These are phyloP conservation scores for Parapristionchus giblindavisi DNA, from an alignment of 2,888 invertebrate genomes.

Conservation along the genomic window DNA sequence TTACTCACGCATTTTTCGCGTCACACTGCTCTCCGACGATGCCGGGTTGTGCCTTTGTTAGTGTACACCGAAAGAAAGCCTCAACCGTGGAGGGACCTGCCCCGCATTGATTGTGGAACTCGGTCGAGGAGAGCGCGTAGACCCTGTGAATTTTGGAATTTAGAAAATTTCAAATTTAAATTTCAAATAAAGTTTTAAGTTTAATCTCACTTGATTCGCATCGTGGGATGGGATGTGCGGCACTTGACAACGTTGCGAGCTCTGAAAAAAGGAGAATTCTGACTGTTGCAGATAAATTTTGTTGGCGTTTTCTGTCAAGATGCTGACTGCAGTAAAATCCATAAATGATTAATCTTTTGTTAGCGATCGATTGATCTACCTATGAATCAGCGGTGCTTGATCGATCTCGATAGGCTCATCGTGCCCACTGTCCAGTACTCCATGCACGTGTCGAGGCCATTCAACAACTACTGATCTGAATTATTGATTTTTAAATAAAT, in stretches of 20 bases:
- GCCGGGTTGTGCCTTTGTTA: conserved; percentile 50
- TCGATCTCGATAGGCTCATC: conserved; percentile 48
- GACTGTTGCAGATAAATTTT: too few species aligned
- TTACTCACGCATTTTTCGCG: conserved; percentile 8
- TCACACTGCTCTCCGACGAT: conserved; percentile 48
- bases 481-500: conserved; percentile 12
- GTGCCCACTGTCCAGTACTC: conserved; percentile 44
- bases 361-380: neutral
- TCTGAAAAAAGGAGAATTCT: too few species aligned
- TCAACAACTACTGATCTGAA: conserved; percentile 55
- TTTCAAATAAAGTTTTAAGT: neutral
- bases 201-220: conserved; percentile 55
- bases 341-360: neutral
- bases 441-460: conserved; percentile 53
- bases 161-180: neutral
- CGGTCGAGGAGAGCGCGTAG: conserved; percentile 49
- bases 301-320: neutral
- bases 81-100: conserved; percentile 47
- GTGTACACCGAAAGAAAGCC: conserved; percentile 55
- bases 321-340: neutral
- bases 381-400: conserved; percentile 58
- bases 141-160: conserved; percentile 46
- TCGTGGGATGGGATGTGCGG: conserved; percentile 60
- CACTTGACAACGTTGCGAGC: conserved; percentile 62
- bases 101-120: neutral